Evolutionary conservation across 2,797 vertebrate genomes (phyloP).

Genomic region (Vespertilio murinus): DNA sequence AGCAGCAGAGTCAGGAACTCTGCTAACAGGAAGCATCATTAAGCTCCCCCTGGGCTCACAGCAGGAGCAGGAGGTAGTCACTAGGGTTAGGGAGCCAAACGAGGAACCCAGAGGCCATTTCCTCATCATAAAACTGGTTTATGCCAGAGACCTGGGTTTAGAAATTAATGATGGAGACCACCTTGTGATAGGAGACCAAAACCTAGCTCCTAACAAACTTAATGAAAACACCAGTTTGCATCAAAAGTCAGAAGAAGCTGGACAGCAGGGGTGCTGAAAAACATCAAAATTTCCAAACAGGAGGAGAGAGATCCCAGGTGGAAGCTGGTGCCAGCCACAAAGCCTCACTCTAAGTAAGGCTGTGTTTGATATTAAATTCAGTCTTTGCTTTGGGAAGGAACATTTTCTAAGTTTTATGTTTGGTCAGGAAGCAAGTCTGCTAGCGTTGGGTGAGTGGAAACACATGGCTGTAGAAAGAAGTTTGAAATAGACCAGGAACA

Average conservation of each 20-base stretch:
- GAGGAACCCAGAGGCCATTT: neutral
- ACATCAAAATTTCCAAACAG: neutral
- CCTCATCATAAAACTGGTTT: neutral
- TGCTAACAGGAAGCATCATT: neutral
- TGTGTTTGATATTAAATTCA: neutral
- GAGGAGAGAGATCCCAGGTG: neutral
- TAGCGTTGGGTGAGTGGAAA: neutral
- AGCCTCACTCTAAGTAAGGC: neutral
- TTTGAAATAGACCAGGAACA: neutral
- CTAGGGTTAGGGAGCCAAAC: neutral
- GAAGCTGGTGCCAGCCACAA: neutral
- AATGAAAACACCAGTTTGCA: neutral
- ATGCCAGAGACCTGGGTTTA: neutral
- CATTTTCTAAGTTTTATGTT: neutral
- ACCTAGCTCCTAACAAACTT: neutral
- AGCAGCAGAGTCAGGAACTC: neutral
- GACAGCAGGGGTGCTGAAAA: neutral
- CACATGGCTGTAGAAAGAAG: neutral
- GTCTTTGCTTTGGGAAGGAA: neutral
- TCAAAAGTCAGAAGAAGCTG: neutral
- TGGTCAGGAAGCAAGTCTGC: neutral
- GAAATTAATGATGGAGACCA: neutral
- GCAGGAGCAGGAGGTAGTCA: neutral
- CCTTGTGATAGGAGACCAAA: neutral
- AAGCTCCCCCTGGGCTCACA: neutral